Evolutionary conservation across 1,140 invertebrate genomes (phyloP), one percentile per base, ranked within the genome.

Genomic region (Apis dorsata): DNA sequence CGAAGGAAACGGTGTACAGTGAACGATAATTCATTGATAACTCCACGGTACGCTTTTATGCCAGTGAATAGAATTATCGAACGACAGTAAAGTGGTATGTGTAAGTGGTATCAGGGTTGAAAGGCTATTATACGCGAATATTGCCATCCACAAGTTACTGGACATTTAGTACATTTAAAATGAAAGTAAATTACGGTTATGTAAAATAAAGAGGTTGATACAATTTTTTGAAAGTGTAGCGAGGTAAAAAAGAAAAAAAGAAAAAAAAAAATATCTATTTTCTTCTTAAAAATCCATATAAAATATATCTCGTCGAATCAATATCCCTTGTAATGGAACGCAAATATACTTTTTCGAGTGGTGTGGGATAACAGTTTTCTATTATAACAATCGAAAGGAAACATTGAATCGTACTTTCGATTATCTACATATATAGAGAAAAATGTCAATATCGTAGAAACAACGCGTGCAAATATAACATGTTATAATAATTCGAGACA

Each of bases 21-120:
- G 60, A 63, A 59, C 44, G 72, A 72, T 85, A 77, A 73, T 74
- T 71, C 68, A 53, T 81, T 77, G 78, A 81, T 81, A 85, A 85
- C 71, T 44, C 21, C 24, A 65, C 21, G 66, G 70, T 72, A 79
- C 55, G 76, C 60, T 81, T 81, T 62, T 60, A 60, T 28, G 51
- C 19, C 19, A 49, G 68, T 59, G 73, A 81, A 81, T 81, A 11
- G 78, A 86, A 77, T 85, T 85, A 81, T 85, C 62, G 83, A 85
- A 60, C 79, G 60, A 68, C 13, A 7, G 13, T 21, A 63, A 82
- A 78, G 69, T 72, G 82, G 57, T 19, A 55, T n/a, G 15, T 51
- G 70, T 81, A 85, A 85, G 71, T 72, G 65, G 57, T 49, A 51
- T 44, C 28, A 51, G 59, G 59, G 53, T 21, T 85, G 66, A 86